Conservation (phyloP, 53 echinoderm and acorn worm species). For the Crossaster papposus region DNA sequence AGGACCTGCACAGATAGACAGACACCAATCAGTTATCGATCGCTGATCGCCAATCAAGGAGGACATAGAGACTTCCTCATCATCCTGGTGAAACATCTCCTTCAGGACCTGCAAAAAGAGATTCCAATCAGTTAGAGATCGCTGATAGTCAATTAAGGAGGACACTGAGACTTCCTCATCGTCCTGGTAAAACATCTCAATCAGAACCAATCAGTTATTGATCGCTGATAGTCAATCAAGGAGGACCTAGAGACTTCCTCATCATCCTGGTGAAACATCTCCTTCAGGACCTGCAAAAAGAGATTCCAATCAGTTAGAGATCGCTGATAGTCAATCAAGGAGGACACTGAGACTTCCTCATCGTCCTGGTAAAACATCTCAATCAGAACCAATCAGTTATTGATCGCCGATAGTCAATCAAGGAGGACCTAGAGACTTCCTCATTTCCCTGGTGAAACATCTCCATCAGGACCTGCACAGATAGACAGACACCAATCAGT, state of each 20-base stretch:
- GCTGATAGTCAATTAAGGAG: constrained; percentile 14
- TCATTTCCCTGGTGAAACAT: too few relatives aligned
- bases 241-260: constrained; percentile 84
- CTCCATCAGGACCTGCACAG: too few relatives aligned
- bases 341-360: constrained; percentile 83
- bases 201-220: too few relatives aligned
- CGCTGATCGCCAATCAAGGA: too few relatives aligned
- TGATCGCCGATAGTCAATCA: neutral
- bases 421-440: constrained; percentile 76
- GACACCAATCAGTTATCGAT: too few relatives aligned
- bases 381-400: constrained; percentile 69
- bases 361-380: constrained; percentile 99
- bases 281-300: constrained; percentile 83
- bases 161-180: constrained; percentile 89
- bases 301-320: too few relatives aligned
- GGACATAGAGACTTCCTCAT: constrained; percentile 86
- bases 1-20: too few relatives aligned
- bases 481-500: too few relatives aligned
- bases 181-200: too few relatives aligned
- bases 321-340: constrained; percentile 9
- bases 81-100: constrained; percentile 99
- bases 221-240: too few relatives aligned
- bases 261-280: constrained; percentile 99
- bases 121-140: neutral
- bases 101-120: constrained; percentile 78